Percentiles rank a stretch among this genome's conserved stretches.
phyloP scores from a whole-genome alignment of 2,888 invertebrate species.

The Tinea pellionella region DNA sequence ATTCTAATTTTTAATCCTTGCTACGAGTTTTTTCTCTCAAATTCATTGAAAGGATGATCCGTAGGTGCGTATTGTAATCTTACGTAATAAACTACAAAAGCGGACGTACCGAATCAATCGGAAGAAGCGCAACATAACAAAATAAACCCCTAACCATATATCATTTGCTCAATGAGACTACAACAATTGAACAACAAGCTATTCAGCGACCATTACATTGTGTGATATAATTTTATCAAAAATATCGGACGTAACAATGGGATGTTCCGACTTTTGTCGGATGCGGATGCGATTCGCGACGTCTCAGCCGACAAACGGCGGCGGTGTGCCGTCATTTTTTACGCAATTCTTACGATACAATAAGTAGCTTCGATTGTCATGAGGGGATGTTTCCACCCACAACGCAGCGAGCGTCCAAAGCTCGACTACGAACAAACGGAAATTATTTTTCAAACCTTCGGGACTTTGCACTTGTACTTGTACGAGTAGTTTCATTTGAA shows the following conservation, averaged over 20 bases:
- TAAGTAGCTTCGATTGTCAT: slow-evolving; percentile 40
- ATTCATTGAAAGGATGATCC: not conserved
- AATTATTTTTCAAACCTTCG: slow-evolving; percentile 49
- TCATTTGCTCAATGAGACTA: slow-evolving; percentile 60
- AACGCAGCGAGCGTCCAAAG: slow-evolving; percentile 52
- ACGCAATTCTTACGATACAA: slow-evolving; percentile 48
- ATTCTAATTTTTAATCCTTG: not conserved
- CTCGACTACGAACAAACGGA: slow-evolving; percentile 61
- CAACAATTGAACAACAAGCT: slow-evolving; percentile 63
- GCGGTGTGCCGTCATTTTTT: slow-evolving; percentile 41
- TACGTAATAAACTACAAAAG: not conserved
- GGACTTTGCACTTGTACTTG: slow-evolving; percentile 52
- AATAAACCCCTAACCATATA: slow-evolving; percentile 40
- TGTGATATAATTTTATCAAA: slow-evolving; percentile 67
- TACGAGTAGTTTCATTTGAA: slow-evolving; percentile 38
- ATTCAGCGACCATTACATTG: slow-evolving; percentile 50
- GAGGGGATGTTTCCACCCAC: slow-evolving; percentile 70
- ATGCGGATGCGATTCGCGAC: slow-evolving; percentile 67
- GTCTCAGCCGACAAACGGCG: slow-evolving; percentile 52
- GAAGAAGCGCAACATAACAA: slow-evolving; percentile 43
- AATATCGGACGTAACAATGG: slow-evolving; percentile 28
- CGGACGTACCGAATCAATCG: slow-evolving; percentile 2
- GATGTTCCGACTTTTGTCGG: slow-evolving; percentile 26
- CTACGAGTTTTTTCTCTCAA: not conserved
- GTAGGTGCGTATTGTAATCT: not conserved